Conservation (phyloP, 2,113 vertebrate species). For the Gallinago media region DNA sequence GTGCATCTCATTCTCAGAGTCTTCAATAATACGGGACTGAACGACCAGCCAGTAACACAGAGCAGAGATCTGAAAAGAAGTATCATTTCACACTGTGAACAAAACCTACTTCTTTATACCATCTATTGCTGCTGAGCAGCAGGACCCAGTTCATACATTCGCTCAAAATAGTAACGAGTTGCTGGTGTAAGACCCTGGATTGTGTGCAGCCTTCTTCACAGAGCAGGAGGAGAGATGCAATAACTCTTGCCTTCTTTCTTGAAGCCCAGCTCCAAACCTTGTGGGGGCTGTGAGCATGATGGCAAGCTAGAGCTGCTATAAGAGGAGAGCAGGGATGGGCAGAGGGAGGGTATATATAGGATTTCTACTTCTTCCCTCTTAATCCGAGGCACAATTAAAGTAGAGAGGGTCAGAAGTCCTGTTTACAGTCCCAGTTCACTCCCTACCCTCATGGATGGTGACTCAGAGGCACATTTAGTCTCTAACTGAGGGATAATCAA, state of each 20-base stretch:
- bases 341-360: neutral
- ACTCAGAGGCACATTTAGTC: neutral
- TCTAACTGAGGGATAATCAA: neutral
- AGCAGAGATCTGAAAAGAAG: neutral
- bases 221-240: neutral
- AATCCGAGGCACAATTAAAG: neutral
- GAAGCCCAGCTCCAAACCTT: neutral
- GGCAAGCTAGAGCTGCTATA: neutral
- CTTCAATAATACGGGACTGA: neutral
- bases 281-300: neutral
- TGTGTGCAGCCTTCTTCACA: neutral
- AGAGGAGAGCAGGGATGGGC: neutral
- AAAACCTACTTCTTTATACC: neutral
- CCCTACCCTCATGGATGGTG: neutral
- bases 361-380: neutral
- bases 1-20: neutral
- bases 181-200: neutral
- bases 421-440: neutral
- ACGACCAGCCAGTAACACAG: neutral
- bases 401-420: neutral
- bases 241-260: neutral
- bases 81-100: neutral
- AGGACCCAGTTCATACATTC: neutral
- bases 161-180: neutral
- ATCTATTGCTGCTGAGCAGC: neutral